Percentiles rank a stretch among this genome's conserved stretches.
phyloP scores from a whole-genome alignment of 2,888 invertebrate genomes.

The Hypomecis punctinalis region DNA sequence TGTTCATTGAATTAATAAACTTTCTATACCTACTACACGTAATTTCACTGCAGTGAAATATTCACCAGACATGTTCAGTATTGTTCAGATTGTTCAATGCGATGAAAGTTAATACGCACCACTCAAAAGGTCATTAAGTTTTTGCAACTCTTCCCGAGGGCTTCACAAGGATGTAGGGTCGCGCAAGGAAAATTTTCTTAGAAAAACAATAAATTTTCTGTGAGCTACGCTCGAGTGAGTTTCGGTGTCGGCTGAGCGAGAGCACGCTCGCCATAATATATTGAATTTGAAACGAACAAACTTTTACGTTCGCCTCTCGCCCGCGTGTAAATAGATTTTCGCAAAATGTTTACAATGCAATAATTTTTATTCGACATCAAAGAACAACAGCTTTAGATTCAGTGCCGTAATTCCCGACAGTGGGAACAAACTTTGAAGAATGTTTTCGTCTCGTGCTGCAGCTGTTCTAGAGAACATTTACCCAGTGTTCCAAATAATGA shows the following conservation, averaged over 20 bases:
- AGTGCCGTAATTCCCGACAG: conserved; percentile 28
- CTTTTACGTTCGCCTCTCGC: conserved; percentile 76
- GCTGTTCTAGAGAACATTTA: not conserved
- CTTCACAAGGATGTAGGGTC: conserved; percentile 67
- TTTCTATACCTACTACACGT: no score
- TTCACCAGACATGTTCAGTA: no score
- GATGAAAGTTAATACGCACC: conserved; percentile 55
- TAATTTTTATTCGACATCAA: conserved; percentile 69
- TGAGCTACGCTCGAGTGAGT: conserved; percentile 83
- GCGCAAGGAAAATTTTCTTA: conserved; percentile 82
- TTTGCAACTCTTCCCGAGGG: conserved; percentile 68
- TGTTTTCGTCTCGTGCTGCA: conserved; percentile 1
- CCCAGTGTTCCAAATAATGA: not conserved
- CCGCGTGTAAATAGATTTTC: conserved; percentile 80
- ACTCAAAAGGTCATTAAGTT: conserved; percentile 69
- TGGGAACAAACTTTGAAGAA: conserved; percentile 23
- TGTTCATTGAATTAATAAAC: no score
- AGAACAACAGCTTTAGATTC: conserved; percentile 53
- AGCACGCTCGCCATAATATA: conserved; percentile 84
- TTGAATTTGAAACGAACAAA: conserved; percentile 85
- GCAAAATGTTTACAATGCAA: conserved; percentile 79
- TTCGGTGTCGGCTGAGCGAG: conserved; percentile 83
- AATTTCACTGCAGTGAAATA: no score
- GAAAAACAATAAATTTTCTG: conserved; percentile 85
- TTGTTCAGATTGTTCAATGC: not conserved